Percentiles rank a stretch among this genome's conserved stretches.
These are phyloP conservation scores for Leptinotarsa haldemani DNA, from an alignment of 2,888 invertebrate species.

Conservation along the genomic window DNA sequence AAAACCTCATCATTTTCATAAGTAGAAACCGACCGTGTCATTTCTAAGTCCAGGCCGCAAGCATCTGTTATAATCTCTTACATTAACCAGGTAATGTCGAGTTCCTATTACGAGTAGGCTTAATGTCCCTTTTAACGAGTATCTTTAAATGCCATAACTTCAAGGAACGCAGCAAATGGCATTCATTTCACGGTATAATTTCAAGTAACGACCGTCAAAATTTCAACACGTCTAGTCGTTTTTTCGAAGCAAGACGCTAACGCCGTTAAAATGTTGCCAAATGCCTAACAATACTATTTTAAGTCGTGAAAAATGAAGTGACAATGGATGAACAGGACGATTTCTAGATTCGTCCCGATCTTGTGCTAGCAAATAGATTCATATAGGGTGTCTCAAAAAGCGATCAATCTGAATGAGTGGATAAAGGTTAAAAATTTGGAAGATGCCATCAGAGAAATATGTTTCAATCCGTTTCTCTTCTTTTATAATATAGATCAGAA, in stretches of 20 bases:
- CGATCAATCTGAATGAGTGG: no score
- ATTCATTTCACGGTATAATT: conserved; percentile 13
- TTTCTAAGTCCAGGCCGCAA: not conserved
- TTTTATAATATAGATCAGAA: no score
- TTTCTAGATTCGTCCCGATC: no score
- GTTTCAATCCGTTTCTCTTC: no score
- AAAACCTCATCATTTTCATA: not conserved
- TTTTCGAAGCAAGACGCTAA: conserved; percentile 1
- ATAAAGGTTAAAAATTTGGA: no score
- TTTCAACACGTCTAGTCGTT: not conserved
- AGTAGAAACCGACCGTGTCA: not conserved
- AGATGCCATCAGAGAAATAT: no score
- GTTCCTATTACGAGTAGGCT: not conserved
- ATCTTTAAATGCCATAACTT: not conserved
- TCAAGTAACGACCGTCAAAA: conserved; percentile 10
- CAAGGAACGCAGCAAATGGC: not conserved
- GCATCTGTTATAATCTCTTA: not conserved
- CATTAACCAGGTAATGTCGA: not conserved
- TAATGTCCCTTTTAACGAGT: not conserved
- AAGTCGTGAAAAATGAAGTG: not conserved
- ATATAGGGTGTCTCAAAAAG: no score
- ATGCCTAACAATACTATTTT: not conserved
- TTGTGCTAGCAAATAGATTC: no score
- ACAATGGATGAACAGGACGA: not conserved
- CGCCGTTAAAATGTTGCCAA: not conserved